These are phyloP conservation scores for Mesembrinibis cayennensis DNA, from an alignment of 2,113 vertebrate species.

Conservation along the genomic window DNA sequence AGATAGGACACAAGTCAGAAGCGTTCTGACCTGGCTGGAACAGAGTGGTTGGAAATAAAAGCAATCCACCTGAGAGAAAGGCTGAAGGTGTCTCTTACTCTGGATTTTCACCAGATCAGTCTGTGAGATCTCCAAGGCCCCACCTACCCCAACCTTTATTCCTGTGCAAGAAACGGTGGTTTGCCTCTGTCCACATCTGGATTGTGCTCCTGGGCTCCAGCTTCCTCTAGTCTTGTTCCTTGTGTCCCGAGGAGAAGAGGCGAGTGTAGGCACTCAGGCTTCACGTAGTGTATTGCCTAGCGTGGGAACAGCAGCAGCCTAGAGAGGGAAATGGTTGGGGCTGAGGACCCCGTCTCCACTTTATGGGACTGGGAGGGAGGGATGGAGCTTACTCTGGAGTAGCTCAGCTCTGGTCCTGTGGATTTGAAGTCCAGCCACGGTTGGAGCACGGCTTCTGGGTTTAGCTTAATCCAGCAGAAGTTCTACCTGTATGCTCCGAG, in stretches of 20 bases:
- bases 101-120: background rate
- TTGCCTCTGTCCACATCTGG: background rate
- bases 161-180: background rate
- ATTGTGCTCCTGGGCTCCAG: background rate
- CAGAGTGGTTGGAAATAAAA: background rate
- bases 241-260: background rate
- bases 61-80: background rate
- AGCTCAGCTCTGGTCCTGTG: background rate
- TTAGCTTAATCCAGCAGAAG: background rate
- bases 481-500: background rate
- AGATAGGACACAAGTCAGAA: background rate
- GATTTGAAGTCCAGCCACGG: accelerated
- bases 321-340: background rate
- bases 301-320: background rate
- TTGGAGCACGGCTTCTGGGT: background rate
- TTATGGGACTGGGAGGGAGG: background rate
- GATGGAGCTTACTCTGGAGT: background rate
- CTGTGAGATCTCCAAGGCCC: background rate
- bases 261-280: background rate
- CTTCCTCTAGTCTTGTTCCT: background rate
- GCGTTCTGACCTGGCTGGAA: background rate
- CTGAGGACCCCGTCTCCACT: background rate
- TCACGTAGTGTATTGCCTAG: accelerated
- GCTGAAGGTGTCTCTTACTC: background rate
- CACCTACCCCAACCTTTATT: background rate